These are phyloP conservation scores for Ctenomys sociabilis DNA, from an alignment of 2,113 vertebrate species.

Conservation along the genomic window DNA sequence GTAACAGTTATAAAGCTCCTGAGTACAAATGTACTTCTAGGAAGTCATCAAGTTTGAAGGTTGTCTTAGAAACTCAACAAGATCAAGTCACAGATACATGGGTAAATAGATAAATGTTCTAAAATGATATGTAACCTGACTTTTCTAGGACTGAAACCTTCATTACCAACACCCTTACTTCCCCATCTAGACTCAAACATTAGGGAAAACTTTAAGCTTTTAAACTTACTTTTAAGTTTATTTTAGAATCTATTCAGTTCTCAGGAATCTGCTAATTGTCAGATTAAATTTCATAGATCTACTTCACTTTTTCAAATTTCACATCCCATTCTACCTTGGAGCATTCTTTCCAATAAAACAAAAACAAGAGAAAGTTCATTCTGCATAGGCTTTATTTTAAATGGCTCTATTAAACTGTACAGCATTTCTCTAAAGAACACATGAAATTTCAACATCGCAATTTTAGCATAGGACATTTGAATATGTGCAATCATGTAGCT, in stretches of 20 bases:
- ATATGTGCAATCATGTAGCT: not conserved
- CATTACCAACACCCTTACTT: too few relatives aligned
- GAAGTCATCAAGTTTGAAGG: not conserved
- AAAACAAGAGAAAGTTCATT: not conserved
- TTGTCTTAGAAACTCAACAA: not conserved
- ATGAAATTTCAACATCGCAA: not conserved
- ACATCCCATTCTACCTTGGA: not conserved
- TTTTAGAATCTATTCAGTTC: not conserved
- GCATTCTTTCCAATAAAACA: not conserved
- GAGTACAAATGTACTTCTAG: not conserved
- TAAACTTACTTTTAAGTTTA: not conserved
- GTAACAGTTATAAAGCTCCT: not conserved
- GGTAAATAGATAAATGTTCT: not conserved
- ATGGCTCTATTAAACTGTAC: not conserved
- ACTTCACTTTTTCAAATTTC: not conserved
- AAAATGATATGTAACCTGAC: not conserved
- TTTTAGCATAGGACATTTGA: not conserved
- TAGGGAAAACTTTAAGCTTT: not conserved
- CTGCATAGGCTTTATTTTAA: not conserved
- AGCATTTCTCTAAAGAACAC: not conserved
- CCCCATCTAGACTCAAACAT: not conserved
- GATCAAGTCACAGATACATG: not conserved
- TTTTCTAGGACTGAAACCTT: not conserved
- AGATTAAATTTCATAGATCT: slow-evolving; percentile 8
- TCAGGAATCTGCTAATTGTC: not conserved